Conservation (phyloP, 2,888 invertebrate genomes). For the Hydropsyche betteni region DNA sequence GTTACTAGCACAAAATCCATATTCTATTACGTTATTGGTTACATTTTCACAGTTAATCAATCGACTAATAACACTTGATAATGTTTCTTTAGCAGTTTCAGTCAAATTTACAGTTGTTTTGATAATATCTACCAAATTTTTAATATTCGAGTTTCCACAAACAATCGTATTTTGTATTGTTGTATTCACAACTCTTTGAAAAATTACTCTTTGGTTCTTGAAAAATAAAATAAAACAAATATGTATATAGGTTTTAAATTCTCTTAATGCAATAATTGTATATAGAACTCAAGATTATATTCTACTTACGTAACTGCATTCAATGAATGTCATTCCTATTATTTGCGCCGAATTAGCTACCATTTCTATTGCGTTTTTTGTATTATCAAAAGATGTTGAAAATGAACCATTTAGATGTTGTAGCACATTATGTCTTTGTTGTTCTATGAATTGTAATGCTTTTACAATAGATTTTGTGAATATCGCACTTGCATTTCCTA, state of each 20-base stretch:
- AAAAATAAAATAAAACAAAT: background rate
- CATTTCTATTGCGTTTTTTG: background rate
- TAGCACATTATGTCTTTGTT: too few species aligned
- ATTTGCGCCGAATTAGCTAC: background rate
- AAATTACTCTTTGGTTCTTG: constrained; percentile 18
- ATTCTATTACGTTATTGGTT: too few species aligned
- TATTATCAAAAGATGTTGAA: background rate
- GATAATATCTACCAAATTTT: constrained; percentile 19
- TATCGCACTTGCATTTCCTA: too few species aligned
- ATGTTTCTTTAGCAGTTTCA: too few species aligned
- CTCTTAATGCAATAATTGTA: too few species aligned
- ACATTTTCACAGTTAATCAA: too few species aligned
- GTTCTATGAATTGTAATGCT: too few species aligned
- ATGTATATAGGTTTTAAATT: background rate
- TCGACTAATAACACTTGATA: too few species aligned
- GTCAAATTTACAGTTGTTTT: too few species aligned
- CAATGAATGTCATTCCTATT: background rate
- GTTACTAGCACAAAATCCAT: too few species aligned
- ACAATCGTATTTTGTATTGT: constrained; percentile 2
- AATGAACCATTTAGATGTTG: too few species aligned
- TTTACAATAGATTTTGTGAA: too few species aligned
- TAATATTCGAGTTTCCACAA: constrained; percentile 10
- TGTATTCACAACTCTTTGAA: constrained; percentile 24
- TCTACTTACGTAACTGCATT: background rate
- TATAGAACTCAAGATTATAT: background rate